Evolutionary conservation across 35 echinoderm and acorn worm genomes (phyloP).

Genomic region (Lytechinus variegatus): DNA sequence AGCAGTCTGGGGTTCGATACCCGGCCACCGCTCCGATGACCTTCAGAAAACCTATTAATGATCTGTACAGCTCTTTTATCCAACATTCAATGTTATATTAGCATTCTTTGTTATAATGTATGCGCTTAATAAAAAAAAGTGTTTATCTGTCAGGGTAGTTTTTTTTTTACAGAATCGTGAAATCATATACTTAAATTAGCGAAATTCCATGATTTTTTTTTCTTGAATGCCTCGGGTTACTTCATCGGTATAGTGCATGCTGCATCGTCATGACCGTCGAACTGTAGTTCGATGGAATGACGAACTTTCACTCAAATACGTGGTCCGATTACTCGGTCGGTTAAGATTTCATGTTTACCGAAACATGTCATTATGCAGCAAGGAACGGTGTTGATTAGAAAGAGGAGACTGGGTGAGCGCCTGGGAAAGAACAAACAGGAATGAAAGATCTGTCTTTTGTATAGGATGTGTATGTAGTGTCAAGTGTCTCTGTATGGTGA

Average conservation of each 20-base stretch:
- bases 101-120: too few species aligned
- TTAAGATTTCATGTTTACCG: background rate
- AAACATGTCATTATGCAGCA: conserved; percentile 3
- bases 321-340: background rate
- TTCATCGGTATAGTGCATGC: background rate
- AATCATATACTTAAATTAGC: background rate
- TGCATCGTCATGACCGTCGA: background rate
- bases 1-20: too few species aligned
- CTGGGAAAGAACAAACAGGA: background rate
- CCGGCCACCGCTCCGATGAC: too few species aligned
- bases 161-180: background rate
- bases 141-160: background rate
- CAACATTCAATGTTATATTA: too few species aligned
- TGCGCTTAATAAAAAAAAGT: too few species aligned
- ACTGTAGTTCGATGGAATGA: background rate
- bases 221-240: background rate
- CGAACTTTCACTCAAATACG: background rate
- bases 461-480: too few species aligned
- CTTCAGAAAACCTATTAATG: too few species aligned
- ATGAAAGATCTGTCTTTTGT: too few species aligned
- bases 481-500: too few species aligned
- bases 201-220: background rate
- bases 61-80: too few species aligned
- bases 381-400: background rate
- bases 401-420: background rate